Base-by-base conservation (phyloP, 2,888 invertebrate species). In the Heliconius hortense region DNA sequence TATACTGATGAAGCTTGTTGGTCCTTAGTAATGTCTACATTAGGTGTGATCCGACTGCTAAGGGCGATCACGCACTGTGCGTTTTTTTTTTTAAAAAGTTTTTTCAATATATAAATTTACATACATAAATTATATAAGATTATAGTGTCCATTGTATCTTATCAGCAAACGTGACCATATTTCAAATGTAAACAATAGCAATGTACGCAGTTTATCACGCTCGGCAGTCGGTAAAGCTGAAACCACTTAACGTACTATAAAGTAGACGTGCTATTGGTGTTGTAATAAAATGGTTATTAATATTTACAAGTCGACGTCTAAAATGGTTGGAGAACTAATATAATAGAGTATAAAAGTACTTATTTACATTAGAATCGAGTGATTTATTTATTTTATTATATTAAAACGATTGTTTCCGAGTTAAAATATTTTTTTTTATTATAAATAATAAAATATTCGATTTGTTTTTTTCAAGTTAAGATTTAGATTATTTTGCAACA, bases 1-100 rank as follows among this genome's bases (percentile, higher is more conserved):
- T 79, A 80, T 82, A 83, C 80, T 83, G 81, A 81, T 82, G 80
- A 80, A 81, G 77, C 78, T 76, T 79, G 80, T 81, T 43, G 78
- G 80, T 79, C 81, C 79, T 79, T 79, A 78, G 80, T 73, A 80
- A 78, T 77, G 73, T 78, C 78, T 78, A 80, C 79, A 79, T 80
- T 77, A 71, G 75, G 77, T 70, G 62, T 75, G 59, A 75, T 69
- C 69, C 64, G 31, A 31, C 31, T 35, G 39, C 28, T 77, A 68
- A 77, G 72, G 78, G 66, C 35, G 35, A n/a, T 35, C 70, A 60
- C 74, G 67, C n/a, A 77, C 73, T 56, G 11, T 43, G 53, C 72
- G 56, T 48, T 64, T 73, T 24, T n/a, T 64, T 64, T 24, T n/a
- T n/a, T n/a, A n/a, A n/a, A n/a, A n/a, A n/a, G n/a, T 31, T 18